Percentiles rank a stretch among this genome's conserved stretches.
These are phyloP conservation scores for Megaustenia siamemsis DNA, from an alignment of 2,888 invertebrate species.

Conservation along the genomic window DNA sequence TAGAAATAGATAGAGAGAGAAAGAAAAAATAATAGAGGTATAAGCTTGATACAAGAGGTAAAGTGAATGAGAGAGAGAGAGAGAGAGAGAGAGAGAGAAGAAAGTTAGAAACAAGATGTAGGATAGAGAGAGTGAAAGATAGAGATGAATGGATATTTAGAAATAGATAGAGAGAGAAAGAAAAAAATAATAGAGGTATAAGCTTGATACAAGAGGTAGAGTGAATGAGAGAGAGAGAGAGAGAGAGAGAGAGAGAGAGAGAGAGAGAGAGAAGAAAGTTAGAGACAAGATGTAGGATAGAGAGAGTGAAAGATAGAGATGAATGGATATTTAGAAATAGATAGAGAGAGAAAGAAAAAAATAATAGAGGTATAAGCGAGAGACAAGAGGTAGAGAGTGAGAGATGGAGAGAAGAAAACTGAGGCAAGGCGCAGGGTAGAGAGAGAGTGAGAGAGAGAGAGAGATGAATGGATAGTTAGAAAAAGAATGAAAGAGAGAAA, in stretches of 20 bases:
- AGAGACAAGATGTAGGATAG: background rate
- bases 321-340: background rate
- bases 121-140: background rate
- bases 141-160: background rate
- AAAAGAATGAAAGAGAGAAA: background rate
- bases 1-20: conserved; percentile 15
- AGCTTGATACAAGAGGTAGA: conserved; percentile 19
- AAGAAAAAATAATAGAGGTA: background rate
- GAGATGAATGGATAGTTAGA: background rate
- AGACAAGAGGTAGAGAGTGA: background rate
- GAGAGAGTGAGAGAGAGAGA: conserved; percentile 1
- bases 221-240: conserved; percentile 25
- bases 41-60: background rate
- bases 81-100: background rate
- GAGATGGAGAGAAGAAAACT: conserved; percentile 11
- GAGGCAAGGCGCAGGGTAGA: background rate
- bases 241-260: background rate
- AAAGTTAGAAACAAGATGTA: background rate
- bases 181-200: background rate
- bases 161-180: background rate
- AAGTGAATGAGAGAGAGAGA: background rate
- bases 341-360: background rate
- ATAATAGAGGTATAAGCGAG: background rate
- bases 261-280: background rate
- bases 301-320: conserved; percentile 7